Percentiles rank a stretch among this genome's conserved stretches.
These are phyloP conservation scores for Coilia nasus DNA, from an alignment of 2,797 vertebrate genomes.

Conservation along the genomic window DNA sequence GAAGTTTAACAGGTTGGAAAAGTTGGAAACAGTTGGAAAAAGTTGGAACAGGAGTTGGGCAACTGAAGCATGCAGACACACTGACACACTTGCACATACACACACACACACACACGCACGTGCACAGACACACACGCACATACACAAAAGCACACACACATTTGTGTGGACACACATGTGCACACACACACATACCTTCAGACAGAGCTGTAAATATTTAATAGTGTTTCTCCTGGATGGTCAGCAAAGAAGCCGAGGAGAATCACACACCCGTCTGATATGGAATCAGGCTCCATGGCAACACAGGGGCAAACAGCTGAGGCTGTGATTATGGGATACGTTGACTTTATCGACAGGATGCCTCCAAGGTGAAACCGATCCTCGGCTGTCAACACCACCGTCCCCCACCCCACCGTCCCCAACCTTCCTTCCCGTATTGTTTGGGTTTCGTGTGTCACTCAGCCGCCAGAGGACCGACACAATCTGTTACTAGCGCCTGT, in stretches of 20 bases:
- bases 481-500: neutral
- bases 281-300: conserved; percentile 20
- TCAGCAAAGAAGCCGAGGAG: conserved; percentile 36
- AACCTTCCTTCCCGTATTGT: conserved; percentile 4
- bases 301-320: conserved; percentile 1
- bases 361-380: conserved; percentile 18
- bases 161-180: neutral
- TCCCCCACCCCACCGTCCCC: too few relatives aligned
- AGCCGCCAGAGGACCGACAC: neutral
- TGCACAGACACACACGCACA: conserved; percentile 26
- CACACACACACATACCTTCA: conserved; percentile 11
- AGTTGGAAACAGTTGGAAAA: neutral
- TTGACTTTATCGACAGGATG: conserved; percentile 9
- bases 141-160: conserved; percentile 32
- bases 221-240: conserved; percentile 42
- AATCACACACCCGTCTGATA: conserved; percentile 35
- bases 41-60: neutral
- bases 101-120: neutral
- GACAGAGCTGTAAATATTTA: conserved; percentile 45
- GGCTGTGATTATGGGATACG: conserved; percentile 19
- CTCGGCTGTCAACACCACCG: neutral
- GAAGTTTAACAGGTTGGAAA: neutral
- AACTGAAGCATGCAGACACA: neutral
- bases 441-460: conserved; percentile 13
- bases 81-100: neutral